Percentiles rank a stretch among this genome's conserved stretches.
These are phyloP conservation scores for Archips xylosteana DNA, from an alignment of 2,888 invertebrate genomes.

Conservation along the genomic window DNA sequence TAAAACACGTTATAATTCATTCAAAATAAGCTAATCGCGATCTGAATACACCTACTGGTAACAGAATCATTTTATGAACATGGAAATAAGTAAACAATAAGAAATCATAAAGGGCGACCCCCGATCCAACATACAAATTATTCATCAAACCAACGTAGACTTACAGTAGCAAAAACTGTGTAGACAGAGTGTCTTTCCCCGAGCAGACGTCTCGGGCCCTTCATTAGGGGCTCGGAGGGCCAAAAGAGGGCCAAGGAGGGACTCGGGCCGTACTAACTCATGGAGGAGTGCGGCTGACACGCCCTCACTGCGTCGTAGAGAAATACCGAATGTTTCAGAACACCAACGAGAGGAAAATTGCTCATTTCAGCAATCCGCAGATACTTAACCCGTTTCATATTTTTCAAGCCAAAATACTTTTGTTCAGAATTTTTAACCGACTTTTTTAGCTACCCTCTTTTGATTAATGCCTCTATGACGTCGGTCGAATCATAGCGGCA, in stretches of 20 bases:
- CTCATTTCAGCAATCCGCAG: constrained; percentile 27
- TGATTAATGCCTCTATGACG: constrained; percentile 35
- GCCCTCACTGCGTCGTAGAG: constrained; percentile 46
- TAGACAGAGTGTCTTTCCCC: constrained; percentile 65
- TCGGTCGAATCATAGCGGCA: constrained; percentile 24
- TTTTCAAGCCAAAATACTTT: constrained; percentile 1
- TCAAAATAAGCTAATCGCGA: not conserved
- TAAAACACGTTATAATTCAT: too few relatives aligned
- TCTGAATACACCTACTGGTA: not conserved
- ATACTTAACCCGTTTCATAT: constrained; percentile 9
- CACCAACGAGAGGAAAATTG: constrained; percentile 18
- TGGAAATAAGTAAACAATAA: constrained; percentile 14
- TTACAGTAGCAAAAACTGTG: constrained; percentile 60
- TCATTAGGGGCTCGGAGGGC: constrained; percentile 61
- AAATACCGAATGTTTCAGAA: constrained; percentile 31
- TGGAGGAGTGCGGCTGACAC: constrained; percentile 55
- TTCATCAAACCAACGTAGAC: constrained; percentile 55
- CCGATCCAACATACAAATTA: constrained; percentile 51
- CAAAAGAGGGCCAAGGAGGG: constrained; percentile 51
- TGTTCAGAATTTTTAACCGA: constrained; percentile 1
- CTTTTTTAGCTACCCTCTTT: constrained; percentile 18
- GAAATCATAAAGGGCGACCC: constrained; percentile 21
- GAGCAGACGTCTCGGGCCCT: constrained; percentile 56
- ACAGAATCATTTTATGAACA: not conserved
- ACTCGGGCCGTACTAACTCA: constrained; percentile 48